Evolutionary conservation across 2,888 invertebrate species (phyloP), one percentile per base, ranked within the genome.

Genomic region (Himalopsyche anomala): DNA sequence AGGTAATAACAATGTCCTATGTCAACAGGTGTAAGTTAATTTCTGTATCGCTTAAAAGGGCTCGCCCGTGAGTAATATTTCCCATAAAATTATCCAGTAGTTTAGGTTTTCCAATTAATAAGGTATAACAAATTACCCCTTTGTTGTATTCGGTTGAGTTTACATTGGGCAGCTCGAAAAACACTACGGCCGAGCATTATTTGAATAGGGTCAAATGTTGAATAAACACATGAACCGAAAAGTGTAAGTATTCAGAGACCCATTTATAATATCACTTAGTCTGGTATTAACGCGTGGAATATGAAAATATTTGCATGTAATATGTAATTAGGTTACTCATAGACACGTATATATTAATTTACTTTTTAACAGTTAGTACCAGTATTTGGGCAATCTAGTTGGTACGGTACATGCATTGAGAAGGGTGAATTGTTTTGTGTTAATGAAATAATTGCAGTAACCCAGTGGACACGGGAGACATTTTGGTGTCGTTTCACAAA

Each of bases 1-100:
- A 40, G 15, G 0, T 40, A 6, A 80, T 6, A 17, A 42, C 8
- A 36, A 19, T n/a, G 11, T 6, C 42, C 80, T 80, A 42, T 40
- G 80, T 40, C 38, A 42, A 62, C 62, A 62, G 62, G 62, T 62
- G 80, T 80, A 36, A 17, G 79, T 79, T 79, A 79, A 40, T 38
- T 40, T 80, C 80, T 40, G 40, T 28, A 80, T n/a, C 40, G n/a
- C 36, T 79, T 36, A 38, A 15, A 79, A 79, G 79, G 17, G 19
- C 17, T 5, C 19, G 80, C 51, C 12, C 51, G 51, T 51, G 51
- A 51, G 15, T 28, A 42, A 80, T 3, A 80, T 40, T 62, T 62
- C 19, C 1, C 62, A 62, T 28, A 62, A n/a, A 19, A 62, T 62
- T 62, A 62, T 28, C 62, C 28, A 28, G 19, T 62, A 19, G 62